A percentile compares a stretch with the other conserved stretches of the same genome.
Conservation (phyloP, 2,113 vertebrate genomes). For the human (Homo sapiens) region DNA sequence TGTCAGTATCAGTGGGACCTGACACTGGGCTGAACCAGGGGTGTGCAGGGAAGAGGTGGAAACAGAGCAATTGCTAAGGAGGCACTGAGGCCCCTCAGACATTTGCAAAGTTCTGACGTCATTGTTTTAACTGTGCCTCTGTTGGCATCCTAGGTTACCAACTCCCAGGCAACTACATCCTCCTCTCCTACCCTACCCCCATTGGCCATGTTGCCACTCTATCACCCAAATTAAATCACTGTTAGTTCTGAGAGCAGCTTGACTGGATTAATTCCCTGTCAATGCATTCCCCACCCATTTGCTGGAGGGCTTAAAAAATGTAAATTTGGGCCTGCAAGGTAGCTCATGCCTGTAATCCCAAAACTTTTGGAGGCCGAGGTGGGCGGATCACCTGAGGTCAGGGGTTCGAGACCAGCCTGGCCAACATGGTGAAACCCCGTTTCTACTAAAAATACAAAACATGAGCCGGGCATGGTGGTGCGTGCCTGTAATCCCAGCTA, state of each 20-base stretch:
- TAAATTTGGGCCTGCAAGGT: not conserved
- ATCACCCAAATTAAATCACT: not conserved
- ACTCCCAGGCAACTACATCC: not conserved
- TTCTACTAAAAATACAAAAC: no score
- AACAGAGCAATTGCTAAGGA: not conserved
- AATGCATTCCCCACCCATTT: not conserved
- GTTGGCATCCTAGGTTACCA: not conserved
- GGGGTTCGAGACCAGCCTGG: no score
- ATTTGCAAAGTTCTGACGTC: not conserved
- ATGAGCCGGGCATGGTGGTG: no score
- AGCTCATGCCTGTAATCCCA: no score
- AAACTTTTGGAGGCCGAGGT: fast-evolving
- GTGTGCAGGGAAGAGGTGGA: no score
- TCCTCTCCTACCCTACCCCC: not conserved
- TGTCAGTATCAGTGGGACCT: no score
- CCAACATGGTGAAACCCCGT: no score
- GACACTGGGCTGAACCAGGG: no score
- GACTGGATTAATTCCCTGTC: not conserved
- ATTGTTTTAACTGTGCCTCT: not conserved
- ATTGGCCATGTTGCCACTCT: not conserved
- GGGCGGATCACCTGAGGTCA: no score
- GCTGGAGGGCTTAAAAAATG: not conserved
- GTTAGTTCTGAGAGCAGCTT: not conserved
- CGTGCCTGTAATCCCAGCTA: no score
- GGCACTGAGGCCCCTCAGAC: not conserved